These are phyloP conservation scores for Hemibates koningsi DNA, from an alignment of 2,113 vertebrate genomes.

Conservation along the genomic window DNA sequence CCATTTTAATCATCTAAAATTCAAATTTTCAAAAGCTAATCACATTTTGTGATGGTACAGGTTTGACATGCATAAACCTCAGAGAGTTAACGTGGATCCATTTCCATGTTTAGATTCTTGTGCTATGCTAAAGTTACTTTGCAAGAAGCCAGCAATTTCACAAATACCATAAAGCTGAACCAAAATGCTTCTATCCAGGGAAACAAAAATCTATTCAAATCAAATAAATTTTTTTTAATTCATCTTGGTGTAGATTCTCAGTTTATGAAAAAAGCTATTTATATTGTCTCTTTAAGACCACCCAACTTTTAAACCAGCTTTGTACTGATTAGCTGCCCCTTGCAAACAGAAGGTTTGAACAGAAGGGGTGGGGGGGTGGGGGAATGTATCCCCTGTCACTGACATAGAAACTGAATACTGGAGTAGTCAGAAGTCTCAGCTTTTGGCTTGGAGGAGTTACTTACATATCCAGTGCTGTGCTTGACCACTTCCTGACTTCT, in stretches of 20 bases:
- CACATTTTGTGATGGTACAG: not conserved
- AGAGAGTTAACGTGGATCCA: not conserved
- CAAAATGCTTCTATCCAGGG: not conserved
- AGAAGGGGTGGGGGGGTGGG: not conserved
- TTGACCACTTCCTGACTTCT: not conserved
- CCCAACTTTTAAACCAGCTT: not conserved
- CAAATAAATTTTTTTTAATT: not conserved
- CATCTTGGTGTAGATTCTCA: not conserved
- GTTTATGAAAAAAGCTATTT: not conserved
- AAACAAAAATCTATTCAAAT: not conserved
- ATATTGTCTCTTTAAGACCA: not conserved
- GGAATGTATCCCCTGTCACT: not conserved
- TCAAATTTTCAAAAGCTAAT: not conserved
- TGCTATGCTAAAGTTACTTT: not conserved
- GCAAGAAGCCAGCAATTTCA: not conserved
- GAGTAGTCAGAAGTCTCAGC: not conserved
- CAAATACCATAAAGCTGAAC: not conserved
- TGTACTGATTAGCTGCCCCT: not conserved
- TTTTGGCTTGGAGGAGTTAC: not conserved
- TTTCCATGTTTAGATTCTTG: not conserved
- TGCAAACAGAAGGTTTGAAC: not conserved
- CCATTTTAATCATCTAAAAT: not conserved
- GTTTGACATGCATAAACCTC: not conserved
- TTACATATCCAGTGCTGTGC: not conserved
- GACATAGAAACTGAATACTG: not conserved